Evolutionary conservation across 2,888 invertebrate genomes (phyloP).

Genomic region (Oxycera nigricornis): DNA sequence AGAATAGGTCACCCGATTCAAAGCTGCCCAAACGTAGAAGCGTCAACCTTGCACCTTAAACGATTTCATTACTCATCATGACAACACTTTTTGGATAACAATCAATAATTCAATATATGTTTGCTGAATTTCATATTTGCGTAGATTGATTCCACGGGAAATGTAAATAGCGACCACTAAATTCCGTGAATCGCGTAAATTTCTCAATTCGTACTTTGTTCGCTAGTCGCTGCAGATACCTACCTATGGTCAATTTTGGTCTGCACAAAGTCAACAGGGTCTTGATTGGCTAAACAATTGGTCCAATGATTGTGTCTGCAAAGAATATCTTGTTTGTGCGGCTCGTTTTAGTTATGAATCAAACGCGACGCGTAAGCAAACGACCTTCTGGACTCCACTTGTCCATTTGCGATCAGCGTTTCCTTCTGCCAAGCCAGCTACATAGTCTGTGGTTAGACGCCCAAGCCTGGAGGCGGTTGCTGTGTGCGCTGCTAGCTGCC

Average conservation of each 20-base stretch:
- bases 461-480: background rate
- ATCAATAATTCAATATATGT: background rate
- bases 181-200: too few species aligned
- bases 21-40: too few species aligned
- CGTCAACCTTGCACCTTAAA: too few species aligned
- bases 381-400: conserved; percentile 13
- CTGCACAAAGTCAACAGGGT: background rate
- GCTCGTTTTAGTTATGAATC: conserved; percentile 23
- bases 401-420: background rate
- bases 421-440: background rate
- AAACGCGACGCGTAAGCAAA: background rate
- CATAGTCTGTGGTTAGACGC: conserved; percentile 10
- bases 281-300: background rate
- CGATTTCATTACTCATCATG: too few species aligned
- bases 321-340: background rate
- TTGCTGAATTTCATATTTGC: background rate
- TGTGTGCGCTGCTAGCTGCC: background rate
- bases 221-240: background rate
- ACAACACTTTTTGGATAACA: background rate
- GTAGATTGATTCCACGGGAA: background rate
- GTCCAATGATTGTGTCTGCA: conserved; percentile 7
- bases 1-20: too few species aligned
- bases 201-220: too few species aligned
- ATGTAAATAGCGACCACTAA: background rate
- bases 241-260: background rate